Percentiles rank a stretch among this genome's conserved stretches.
phyloP scores from a whole-genome alignment of 2,888 invertebrate genomes.

The Drosophila colorata region DNA sequence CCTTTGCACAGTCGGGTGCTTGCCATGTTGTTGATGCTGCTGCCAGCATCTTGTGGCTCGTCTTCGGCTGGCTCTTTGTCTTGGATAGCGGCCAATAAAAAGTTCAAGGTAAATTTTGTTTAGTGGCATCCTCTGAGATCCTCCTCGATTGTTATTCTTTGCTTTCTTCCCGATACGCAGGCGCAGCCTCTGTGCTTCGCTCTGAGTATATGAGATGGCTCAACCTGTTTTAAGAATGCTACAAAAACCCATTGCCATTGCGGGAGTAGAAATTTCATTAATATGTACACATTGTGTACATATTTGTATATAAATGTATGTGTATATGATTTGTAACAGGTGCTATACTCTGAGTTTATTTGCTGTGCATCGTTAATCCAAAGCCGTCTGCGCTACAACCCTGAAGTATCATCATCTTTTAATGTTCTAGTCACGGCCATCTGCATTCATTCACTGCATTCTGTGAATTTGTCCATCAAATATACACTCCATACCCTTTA shows the following conservation, averaged over 20 bases:
- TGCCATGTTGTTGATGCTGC: slow-evolving; percentile 21
- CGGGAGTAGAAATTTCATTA: neutral
- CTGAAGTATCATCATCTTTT: neutral
- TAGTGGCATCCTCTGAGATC: slow-evolving; percentile 28
- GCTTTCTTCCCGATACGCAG: slow-evolving; percentile 37
- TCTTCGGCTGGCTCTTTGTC: slow-evolving; percentile 43
- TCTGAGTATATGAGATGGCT: neutral
- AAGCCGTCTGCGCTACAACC: too few species aligned
- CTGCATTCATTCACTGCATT: neutral
- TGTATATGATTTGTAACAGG: slow-evolving; percentile 46
- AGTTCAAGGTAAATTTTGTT: slow-evolving; percentile 67
- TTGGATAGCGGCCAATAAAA: slow-evolving; percentile 39
- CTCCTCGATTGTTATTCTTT: slow-evolving; percentile 30
- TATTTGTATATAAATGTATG: neutral
- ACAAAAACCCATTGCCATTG: neutral
- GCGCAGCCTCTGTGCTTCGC: slow-evolving; percentile 18
- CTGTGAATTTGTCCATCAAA: too few species aligned
- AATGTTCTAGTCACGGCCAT: neutral
- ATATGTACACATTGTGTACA: neutral
- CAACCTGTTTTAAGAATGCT: neutral
- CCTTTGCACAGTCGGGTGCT: slow-evolving; percentile 14
- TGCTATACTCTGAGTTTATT: slow-evolving; percentile 23
- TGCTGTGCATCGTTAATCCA: neutral
- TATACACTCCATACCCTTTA: neutral
- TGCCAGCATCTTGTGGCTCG: slow-evolving; percentile 22